Conservation (phyloP, 2,888 invertebrate genomes). For the Troilus luridus region DNA sequence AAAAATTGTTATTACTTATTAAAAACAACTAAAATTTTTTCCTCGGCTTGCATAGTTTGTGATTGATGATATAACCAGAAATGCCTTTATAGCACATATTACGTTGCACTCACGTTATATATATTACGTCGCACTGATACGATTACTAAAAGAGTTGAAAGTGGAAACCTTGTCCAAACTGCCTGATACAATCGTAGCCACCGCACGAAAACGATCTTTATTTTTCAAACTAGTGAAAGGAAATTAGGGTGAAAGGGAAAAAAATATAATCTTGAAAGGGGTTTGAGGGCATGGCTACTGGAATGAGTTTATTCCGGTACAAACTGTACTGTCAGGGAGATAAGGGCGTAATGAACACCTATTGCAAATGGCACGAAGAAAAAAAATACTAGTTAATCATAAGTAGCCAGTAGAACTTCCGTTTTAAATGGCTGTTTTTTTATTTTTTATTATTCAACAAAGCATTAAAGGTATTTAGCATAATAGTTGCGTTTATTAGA, state of each 20-base stretch:
- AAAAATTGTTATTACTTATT: too few species aligned
- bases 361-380: too few species aligned
- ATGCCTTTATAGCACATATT: not conserved
- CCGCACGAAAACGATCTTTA: conserved; percentile 43
- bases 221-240: conserved; percentile 44
- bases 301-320: not conserved
- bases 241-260: conserved; percentile 40
- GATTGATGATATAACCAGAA: not conserved
- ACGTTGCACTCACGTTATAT: not conserved
- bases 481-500: too few species aligned
- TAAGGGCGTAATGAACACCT: not conserved
- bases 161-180: conserved; percentile 34
- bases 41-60: not conserved
- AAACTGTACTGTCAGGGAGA: not conserved
- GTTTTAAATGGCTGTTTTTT: too few species aligned
- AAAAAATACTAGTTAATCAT: too few species aligned
- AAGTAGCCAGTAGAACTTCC: too few species aligned
- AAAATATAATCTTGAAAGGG: not conserved
- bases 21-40: not conserved
- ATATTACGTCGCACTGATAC: not conserved
- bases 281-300: not conserved
- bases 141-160: conserved; percentile 18
- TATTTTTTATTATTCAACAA: too few species aligned
- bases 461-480: too few species aligned
- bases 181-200: not conserved